phyloP scores from a whole-genome alignment of 1,140 invertebrate species.

The Drosophila gunungcola region DNA sequence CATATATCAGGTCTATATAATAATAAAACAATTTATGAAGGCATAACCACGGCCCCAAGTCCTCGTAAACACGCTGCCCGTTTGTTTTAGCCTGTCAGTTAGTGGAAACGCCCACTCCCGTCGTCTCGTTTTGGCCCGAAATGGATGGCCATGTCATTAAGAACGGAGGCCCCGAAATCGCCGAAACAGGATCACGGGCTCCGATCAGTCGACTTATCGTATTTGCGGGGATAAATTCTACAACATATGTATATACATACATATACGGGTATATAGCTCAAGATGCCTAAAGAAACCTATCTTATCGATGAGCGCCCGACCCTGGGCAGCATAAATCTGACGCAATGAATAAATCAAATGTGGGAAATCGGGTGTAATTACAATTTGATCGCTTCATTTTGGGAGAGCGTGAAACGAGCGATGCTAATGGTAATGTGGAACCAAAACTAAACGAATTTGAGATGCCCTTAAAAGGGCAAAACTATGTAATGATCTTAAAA shows the following conservation, averaged over 20 bases:
- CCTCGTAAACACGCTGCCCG: conserved; percentile 35
- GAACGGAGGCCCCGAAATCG: conserved; percentile 30
- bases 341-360: conserved; percentile 67
- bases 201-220: background rate
- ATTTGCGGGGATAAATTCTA: background rate
- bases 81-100: conserved; percentile 67
- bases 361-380: conserved; percentile 54
- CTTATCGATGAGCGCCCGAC: conserved; percentile 12
- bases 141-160: conserved; percentile 81
- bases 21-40: conserved; percentile 84
- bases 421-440: background rate
- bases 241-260: background rate
- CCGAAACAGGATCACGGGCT: background rate
- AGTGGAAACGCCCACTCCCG: conserved; percentile 71
- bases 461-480: background rate
- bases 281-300: conserved; percentile 3
- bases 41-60: conserved; percentile 67
- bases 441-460: conserved; percentile 15
- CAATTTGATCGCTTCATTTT: conserved; percentile 70
- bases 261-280: background rate
- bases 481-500: too few relatives aligned
- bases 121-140: conserved; percentile 57
- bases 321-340: conserved; percentile 27
- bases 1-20: conserved; percentile 82
- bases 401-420: conserved; percentile 59